Conservation (phyloP, 2,888 invertebrate species). For the Pteria penguin region DNA sequence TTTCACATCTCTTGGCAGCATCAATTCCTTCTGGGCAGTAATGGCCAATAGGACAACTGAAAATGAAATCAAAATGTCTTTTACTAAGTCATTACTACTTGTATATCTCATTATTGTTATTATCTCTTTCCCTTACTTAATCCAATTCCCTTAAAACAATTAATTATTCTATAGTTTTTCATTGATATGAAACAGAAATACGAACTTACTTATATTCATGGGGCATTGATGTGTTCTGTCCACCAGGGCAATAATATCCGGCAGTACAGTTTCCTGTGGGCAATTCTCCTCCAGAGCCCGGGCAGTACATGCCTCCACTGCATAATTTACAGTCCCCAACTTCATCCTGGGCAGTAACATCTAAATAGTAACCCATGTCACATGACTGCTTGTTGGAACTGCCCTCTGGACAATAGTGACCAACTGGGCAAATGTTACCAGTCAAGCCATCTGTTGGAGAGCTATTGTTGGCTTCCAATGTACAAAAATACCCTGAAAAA, state of each 20-base stretch:
- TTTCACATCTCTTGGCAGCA: conserved; percentile 67
- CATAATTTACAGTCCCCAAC: conserved; percentile 71
- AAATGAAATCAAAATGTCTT: too few species aligned
- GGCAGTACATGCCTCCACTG: conserved; percentile 72
- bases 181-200: too few species aligned
- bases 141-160: too few species aligned
- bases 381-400: conserved; percentile 61
- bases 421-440: conserved; percentile 74
- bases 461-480: conserved; percentile 55
- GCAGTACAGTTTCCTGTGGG: conserved; percentile 72
- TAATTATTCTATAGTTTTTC: too few species aligned
- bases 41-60: conserved; percentile 76
- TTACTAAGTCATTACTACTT: too few species aligned
- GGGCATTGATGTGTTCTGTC: conserved; percentile 73
- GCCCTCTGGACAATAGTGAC: conserved; percentile 74
- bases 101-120: too few species aligned
- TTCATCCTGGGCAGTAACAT: conserved; percentile 66
- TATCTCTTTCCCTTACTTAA: too few species aligned
- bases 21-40: conserved; percentile 72
- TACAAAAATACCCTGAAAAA: conserved; percentile 72
- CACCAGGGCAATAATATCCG: conserved; percentile 76
- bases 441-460: conserved; percentile 70
- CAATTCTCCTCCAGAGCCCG: conserved; percentile 61
- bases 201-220: conserved; percentile 64
- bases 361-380: conserved; percentile 69